phyloP scores from a whole-genome alignment of 2,113 vertebrate genomes.

The Suricata suricatta region DNA sequence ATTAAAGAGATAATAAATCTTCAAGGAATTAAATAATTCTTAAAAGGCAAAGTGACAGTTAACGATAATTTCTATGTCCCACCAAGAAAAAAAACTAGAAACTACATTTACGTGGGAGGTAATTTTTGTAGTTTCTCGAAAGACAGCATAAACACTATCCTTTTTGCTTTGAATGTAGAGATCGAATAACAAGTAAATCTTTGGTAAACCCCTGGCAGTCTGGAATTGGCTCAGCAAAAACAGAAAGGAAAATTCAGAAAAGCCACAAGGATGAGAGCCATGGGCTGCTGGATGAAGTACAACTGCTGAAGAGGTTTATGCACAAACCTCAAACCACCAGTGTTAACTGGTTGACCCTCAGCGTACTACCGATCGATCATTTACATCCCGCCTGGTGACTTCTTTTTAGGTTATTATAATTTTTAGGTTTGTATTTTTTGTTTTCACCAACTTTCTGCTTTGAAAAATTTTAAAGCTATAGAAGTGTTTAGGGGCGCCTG shows the following conservation, averaged over 20 bases:
- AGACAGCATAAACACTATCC: slow-evolving; percentile 54
- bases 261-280: slow-evolving; percentile 41
- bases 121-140: slow-evolving; percentile 31
- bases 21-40: slow-evolving; percentile 43
- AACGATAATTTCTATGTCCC: slow-evolving; percentile 8
- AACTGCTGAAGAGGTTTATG: background rate
- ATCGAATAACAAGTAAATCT: slow-evolving; percentile 55
- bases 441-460: slow-evolving; percentile 26
- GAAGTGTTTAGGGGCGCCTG: background rate
- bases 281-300: background rate
- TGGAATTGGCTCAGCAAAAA: slow-evolving; percentile 65
- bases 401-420: background rate
- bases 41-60: slow-evolving; percentile 46
- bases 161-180: slow-evolving; percentile 46
- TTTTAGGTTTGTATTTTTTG: slow-evolving; percentile 21
- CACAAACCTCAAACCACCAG: background rate
- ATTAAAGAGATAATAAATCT: slow-evolving; percentile 54
- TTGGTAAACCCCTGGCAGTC: slow-evolving; percentile 51
- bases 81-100: slow-evolving; percentile 1
- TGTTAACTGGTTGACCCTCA: background rate
- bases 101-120: slow-evolving; percentile 36
- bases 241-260: slow-evolving; percentile 45
- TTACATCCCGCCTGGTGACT: background rate
- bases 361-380: rapidly evolving
- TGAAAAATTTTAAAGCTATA: background rate